These are phyloP conservation scores for Panulirus ornatus DNA, from an alignment of 1,140 invertebrate genomes.

Conservation along the genomic window DNA sequence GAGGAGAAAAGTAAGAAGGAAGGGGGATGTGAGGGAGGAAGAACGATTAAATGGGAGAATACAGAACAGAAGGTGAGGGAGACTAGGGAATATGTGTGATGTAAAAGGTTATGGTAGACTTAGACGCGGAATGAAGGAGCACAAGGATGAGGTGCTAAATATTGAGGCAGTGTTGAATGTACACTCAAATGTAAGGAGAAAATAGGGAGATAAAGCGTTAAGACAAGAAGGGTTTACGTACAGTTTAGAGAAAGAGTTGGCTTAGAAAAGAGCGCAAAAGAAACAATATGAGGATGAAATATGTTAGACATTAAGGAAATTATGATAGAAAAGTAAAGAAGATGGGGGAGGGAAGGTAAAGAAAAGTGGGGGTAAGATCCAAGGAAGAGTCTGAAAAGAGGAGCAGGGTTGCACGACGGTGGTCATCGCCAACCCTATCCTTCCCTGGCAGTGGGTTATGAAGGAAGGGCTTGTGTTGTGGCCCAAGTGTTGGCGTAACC, in stretches of 20 bases:
- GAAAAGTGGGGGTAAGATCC: background rate
- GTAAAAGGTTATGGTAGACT: background rate
- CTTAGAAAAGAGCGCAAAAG: background rate
- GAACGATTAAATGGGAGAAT: background rate
- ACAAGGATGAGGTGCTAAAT: background rate
- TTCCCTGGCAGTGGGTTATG: too few relatives aligned
- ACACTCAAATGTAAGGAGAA: background rate
- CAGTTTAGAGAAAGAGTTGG: background rate
- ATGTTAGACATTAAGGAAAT: too few relatives aligned
- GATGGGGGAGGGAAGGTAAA: background rate
- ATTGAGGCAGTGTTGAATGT: background rate
- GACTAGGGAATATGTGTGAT: background rate
- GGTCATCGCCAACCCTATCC: too few relatives aligned
- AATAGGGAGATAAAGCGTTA: background rate
- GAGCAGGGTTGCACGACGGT: too few relatives aligned
- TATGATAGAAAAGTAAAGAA: background rate
- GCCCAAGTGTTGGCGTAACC: too few relatives aligned
- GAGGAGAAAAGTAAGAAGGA: background rate
- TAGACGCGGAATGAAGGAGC: background rate
- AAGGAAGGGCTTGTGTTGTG: too few relatives aligned
- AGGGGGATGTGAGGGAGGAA: background rate
- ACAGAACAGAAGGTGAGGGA: background rate
- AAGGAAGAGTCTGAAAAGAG: background rate
- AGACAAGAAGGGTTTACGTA: background rate
- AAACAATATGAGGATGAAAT: background rate